Evolutionary conservation across 2,797 vertebrate species (phyloP).

Genomic region (Oreochromis grahami): DNA sequence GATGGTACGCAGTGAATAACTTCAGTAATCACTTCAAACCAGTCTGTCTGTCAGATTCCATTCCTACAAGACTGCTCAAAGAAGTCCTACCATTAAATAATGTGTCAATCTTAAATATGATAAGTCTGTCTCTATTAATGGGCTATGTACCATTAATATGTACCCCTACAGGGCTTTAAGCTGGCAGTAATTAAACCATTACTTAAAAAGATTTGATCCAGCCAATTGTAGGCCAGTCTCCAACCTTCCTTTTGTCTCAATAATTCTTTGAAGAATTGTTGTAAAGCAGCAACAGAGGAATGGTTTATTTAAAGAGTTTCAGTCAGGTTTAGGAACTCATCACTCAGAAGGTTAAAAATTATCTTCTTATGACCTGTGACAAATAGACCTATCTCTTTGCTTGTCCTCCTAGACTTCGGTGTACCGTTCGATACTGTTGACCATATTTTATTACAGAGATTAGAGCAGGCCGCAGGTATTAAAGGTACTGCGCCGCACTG

Average conservation of each 20-base stretch:
- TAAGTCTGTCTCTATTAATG: not conserved
- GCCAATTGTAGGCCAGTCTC: not conserved
- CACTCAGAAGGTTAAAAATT: not conserved
- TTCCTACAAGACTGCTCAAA: not conserved
- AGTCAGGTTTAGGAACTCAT: not conserved
- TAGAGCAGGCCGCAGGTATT: not conserved
- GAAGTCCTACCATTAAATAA: not conserved
- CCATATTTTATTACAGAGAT: not conserved
- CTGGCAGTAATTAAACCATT: not conserved
- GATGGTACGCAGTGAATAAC: not conserved
- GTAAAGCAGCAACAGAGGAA: not conserved
- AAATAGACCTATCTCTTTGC: not conserved
- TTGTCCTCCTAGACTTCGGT: not conserved
- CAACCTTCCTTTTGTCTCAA: not conserved
- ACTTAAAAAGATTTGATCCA: not conserved
- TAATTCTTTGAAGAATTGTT: not conserved
- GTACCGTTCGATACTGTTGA: not conserved
- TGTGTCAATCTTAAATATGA: not conserved
- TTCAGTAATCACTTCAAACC: not conserved
- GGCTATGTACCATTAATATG: not conserved
- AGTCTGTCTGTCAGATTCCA: not conserved
- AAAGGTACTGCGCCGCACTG: not conserved
- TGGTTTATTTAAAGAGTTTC: not conserved
- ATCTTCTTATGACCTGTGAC: not conserved
- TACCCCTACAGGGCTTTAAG: not conserved